Evolutionary conservation across 2,888 invertebrate species (phyloP).

Genomic region (Diarsia brunnea): DNA sequence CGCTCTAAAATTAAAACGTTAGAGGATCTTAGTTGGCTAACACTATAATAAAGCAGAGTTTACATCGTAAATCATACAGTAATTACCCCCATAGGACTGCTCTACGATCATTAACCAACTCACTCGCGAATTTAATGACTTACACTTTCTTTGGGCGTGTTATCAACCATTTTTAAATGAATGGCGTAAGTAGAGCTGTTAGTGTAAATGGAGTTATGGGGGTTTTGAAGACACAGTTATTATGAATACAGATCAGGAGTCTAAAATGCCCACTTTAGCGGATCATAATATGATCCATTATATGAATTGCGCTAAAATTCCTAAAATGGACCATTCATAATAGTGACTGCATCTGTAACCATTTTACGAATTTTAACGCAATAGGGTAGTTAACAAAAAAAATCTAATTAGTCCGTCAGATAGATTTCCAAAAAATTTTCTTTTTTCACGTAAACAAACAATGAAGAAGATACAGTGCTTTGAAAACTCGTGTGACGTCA

Average conservation of each 20-base stretch:
- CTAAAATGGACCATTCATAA: too few species aligned
- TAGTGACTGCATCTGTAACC: too few species aligned
- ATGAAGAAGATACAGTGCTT: too few species aligned
- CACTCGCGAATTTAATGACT: conserved; percentile 69
- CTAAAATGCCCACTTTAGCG: too few species aligned
- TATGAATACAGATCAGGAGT: not conserved
- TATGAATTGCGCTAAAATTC: too few species aligned
- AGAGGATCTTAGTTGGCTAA: conserved; percentile 68
- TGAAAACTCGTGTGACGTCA: too few species aligned
- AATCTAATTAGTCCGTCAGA: too few species aligned
- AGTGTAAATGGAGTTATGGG: not conserved
- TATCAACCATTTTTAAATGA: conserved; percentile 31
- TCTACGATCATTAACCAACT: conserved; percentile 69
- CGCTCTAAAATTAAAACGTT: conserved; percentile 79
- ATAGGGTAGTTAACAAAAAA: too few species aligned
- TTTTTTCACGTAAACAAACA: too few species aligned
- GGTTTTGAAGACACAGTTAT: not conserved
- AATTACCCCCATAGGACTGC: conserved; percentile 77
- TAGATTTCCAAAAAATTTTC: too few species aligned
- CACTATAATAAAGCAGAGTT: conserved; percentile 73
- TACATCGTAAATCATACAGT: conserved; percentile 82
- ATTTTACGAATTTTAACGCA: too few species aligned
- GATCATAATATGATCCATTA: too few species aligned
- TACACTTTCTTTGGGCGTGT: conserved; percentile 59
- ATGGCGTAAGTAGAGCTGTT: conserved; percentile 16